phyloP scores from a whole-genome alignment of 2,113 vertebrate genomes.

The Picathartes gymnocephalus region DNA sequence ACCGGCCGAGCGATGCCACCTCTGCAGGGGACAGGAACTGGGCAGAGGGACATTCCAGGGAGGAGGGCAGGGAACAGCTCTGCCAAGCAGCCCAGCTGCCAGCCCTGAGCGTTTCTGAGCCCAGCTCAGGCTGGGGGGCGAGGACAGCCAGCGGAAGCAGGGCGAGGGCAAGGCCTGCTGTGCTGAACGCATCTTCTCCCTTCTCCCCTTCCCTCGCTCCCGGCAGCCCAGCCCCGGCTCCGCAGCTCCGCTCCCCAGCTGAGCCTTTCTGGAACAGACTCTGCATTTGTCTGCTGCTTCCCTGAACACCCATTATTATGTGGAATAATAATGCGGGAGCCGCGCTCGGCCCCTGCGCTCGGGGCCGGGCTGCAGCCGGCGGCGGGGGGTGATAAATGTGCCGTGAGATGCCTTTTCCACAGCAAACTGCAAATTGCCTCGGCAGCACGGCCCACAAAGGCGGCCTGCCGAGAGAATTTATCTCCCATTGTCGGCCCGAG shows the following conservation, averaged over 20 bases:
- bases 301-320: conserved; percentile 64
- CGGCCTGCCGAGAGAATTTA: conserved; percentile 72
- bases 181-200: not conserved
- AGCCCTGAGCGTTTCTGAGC: accelerated
- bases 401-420: conserved; percentile 72
- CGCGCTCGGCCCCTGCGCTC: conserved; percentile 67
- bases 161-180: not conserved
- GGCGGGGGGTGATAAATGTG: conserved; percentile 77
- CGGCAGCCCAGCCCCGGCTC: not conserved
- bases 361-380: conserved; percentile 73
- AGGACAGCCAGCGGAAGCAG: not conserved
- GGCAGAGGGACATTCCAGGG: not conserved
- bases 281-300: conserved; percentile 68
- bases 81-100: accelerated
- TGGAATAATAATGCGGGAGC: conserved; percentile 59
- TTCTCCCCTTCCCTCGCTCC: not conserved
- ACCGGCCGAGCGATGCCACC: not conserved
- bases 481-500: conserved; percentile 67
- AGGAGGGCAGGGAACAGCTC: not conserved
- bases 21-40: accelerated
- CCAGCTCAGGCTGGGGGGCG: not conserved
- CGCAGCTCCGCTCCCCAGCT: conserved; percentile 24
- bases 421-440: conserved; percentile 77
- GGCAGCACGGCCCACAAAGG: conserved; percentile 73
- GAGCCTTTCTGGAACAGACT: conserved; percentile 35